Conservation (phyloP, 2,113 vertebrate genomes). For the Microcebus jonahi region DNA sequence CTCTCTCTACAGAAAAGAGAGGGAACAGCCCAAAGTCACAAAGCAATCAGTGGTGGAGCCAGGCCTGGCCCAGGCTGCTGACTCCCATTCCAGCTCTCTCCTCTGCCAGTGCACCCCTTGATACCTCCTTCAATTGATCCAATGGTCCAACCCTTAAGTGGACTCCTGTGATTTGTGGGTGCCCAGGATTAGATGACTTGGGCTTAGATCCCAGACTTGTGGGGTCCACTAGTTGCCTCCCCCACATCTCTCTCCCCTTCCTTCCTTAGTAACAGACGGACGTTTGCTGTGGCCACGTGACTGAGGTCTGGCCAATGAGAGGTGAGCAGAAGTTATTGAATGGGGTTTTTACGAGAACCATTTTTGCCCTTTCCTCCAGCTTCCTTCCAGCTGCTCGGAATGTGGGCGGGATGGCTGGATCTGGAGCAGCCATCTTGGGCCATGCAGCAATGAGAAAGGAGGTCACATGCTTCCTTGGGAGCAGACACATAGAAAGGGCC, state of each 20-base stretch:
- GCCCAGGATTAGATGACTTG: not conserved
- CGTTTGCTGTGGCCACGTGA: not conserved
- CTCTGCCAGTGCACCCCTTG: fast-evolving
- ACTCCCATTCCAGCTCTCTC: not conserved
- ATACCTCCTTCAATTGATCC: too few species aligned
- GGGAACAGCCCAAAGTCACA: not conserved
- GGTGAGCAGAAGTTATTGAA: not conserved
- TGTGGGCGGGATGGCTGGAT: not conserved
- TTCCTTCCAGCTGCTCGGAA: not conserved
- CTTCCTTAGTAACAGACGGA: not conserved
- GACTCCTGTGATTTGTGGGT: too few species aligned
- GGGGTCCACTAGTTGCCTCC: too few species aligned
- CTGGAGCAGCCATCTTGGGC: not conserved
- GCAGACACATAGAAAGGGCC: not conserved
- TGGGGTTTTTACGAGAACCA: not conserved
- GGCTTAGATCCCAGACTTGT: too few species aligned
- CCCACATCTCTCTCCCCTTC: not conserved
- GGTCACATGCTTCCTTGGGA: not conserved
- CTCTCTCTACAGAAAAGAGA: not conserved
- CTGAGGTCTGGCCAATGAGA: not conserved
- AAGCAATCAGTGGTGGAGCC: not conserved
- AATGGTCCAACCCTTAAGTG: not conserved
- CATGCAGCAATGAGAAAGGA: not conserved
- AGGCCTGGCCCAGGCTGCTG: not conserved
- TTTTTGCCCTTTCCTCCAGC: not conserved